Evolutionary conservation across 2,888 invertebrate species (phyloP), one percentile per base, ranked within the genome.

Genomic region (Vandiemenella viatica): DNA sequence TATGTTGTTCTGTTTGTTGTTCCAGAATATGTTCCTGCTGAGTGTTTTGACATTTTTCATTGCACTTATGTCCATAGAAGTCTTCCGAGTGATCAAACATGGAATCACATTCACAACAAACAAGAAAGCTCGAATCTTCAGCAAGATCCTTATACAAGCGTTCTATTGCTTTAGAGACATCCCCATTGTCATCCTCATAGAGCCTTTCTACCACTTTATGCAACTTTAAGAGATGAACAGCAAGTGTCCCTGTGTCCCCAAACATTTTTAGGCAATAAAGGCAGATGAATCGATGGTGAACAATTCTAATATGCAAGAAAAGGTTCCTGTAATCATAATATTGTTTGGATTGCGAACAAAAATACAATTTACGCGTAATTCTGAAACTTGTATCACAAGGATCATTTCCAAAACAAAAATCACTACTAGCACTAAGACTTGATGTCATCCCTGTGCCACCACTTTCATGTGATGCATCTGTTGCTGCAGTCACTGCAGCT

Each of bases 291-390:
- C 85, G 75, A 58, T 80, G 79, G 64, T 90, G 89, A 50, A 80
- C 77, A 61, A 87, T 84, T 47, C 83, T 74, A 79, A 88, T 87
- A 59, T 89, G 89, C 42, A 85, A 66, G 63, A 87, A 88, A 51
- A 88, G 72, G 67, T 86, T 84, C 84, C 86, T 87, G 60, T 84
- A 83, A 65, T 87, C 85, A 67, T 85, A 87, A 61, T 86, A 86
- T 10, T 81, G 84, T 41, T 80, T 82, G 64, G 88, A 88, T 0
- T 83, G 81, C 10, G 84, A 81, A 63, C 88, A 88, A 46, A 86
- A 67, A 63, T 83, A 88, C 52, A 85, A 83, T 63, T 84, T 83
- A 40, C 82, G 70, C n/a, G 81, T 80, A 41, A 80, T 75, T 61
- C 79, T 72, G 43, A 80, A 77, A 58, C 73, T 74, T 42, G 71